Evolutionary conservation across 1,140 invertebrate species (phyloP).

Genomic region (Leptopilina boulardi): DNA sequence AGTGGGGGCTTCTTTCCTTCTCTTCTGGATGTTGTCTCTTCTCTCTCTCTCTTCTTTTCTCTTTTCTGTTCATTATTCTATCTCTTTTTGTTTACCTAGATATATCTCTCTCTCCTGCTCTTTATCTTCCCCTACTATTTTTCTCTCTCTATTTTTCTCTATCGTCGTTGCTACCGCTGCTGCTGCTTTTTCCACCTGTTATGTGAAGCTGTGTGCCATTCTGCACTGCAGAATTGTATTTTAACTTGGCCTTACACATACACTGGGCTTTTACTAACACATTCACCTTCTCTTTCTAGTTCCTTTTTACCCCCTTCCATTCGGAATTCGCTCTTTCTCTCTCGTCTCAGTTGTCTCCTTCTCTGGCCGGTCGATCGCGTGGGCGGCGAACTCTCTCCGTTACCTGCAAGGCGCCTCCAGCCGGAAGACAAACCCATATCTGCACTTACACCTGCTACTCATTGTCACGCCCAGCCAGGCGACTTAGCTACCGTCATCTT

Average conservation of each 20-base stretch:
- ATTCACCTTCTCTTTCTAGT: constrained; percentile 42
- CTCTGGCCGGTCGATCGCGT: constrained; percentile 54
- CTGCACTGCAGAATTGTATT: constrained; percentile 61
- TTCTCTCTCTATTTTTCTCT: constrained; percentile 39
- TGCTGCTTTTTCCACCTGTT: constrained; percentile 67
- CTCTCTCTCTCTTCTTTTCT: constrained; percentile 36
- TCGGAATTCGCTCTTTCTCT: constrained; percentile 22
- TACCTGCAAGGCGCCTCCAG: constrained; percentile 43
- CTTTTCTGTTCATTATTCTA: constrained; percentile 43
- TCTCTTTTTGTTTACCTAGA: constrained; percentile 44
- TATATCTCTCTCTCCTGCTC: constrained; percentile 24
- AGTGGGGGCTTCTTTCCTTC: constrained; percentile 60
- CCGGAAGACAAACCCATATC: constrained; percentile 40
- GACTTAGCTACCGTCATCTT: constrained; percentile 12
- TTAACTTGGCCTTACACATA: constrained; percentile 44
- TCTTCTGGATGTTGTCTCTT: background rate
- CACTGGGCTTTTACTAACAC: too few species aligned
- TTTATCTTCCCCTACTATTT: constrained; percentile 35
- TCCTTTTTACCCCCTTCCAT: constrained; percentile 43
- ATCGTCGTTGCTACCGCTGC: constrained; percentile 40
- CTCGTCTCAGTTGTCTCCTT: constrained; percentile 39
- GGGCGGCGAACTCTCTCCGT: constrained; percentile 55
- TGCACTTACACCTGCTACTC: constrained; percentile 52
- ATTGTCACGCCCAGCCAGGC: constrained; percentile 65
- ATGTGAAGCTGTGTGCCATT: constrained; percentile 65